Evolutionary conservation across 2,113 vertebrate species (phyloP).

Genomic region (Saguinus midas): DNA sequence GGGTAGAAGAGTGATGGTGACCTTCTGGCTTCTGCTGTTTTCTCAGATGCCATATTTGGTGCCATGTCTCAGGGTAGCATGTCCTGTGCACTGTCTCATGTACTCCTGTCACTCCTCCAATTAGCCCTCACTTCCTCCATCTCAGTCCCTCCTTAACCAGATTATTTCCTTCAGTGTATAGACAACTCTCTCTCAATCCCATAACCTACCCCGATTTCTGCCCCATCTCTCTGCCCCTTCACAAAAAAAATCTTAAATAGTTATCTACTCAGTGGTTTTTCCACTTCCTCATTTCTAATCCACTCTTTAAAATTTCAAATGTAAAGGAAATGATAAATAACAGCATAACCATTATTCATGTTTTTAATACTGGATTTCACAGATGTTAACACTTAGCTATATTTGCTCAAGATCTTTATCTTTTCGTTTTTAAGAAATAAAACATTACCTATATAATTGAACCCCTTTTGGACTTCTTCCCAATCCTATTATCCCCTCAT

Average conservation of each 20-base stretch:
- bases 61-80: not conserved
- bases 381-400: slow-evolving; percentile 58
- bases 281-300: not conserved
- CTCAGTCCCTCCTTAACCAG: not conserved
- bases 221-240: not conserved
- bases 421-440: slow-evolving; percentile 32
- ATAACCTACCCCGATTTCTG: not conserved
- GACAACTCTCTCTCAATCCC: no score
- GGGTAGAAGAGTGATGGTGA: not conserved
- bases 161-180: not conserved
- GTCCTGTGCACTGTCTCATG: not conserved
- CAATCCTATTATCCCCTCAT: slow-evolving; percentile 25
- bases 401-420: slow-evolving; percentile 20
- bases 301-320: not conserved
- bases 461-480: slow-evolving; percentile 15
- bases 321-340: slow-evolving; percentile 47
- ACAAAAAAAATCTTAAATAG: not conserved
- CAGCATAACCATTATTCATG: not conserved
- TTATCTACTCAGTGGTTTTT: not conserved
- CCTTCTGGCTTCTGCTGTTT: not conserved
- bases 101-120: not conserved
- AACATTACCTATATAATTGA: slow-evolving; percentile 30
- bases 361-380: slow-evolving; percentile 8
- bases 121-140: not conserved
- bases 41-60: not conserved